These are phyloP conservation scores for Stenopsyche tienmushanensis DNA, from an alignment of 1,140 invertebrate genomes.

Conservation along the genomic window DNA sequence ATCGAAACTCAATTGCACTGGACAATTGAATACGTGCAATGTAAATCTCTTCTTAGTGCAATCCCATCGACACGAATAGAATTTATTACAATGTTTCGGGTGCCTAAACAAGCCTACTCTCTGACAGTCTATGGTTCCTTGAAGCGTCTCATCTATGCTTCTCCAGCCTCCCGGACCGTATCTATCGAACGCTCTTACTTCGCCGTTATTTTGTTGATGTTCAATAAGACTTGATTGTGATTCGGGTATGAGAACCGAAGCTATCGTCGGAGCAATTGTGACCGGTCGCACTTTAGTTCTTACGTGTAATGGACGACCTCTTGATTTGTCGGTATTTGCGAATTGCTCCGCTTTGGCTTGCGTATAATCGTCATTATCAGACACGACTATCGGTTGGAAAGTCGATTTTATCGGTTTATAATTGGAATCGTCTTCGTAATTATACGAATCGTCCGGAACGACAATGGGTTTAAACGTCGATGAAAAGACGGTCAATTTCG, in stretches of 20 bases:
- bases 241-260: slow-evolving; percentile 47
- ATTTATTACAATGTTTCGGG: slow-evolving; percentile 80
- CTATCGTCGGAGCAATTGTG: slow-evolving; percentile 52
- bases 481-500: slow-evolving; percentile 45
- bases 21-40: slow-evolving; percentile 78
- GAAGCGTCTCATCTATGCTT: slow-evolving; percentile 59
- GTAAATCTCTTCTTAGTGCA: slow-evolving; percentile 76
- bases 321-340: slow-evolving; percentile 8
- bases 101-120: slow-evolving; percentile 80
- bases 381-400: slow-evolving; percentile 33
- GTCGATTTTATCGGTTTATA: slow-evolving; percentile 37
- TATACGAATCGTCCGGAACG: slow-evolving; percentile 52
- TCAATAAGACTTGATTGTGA: slow-evolving; percentile 1
- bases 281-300: slow-evolving; percentile 49
- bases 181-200: slow-evolving; percentile 53
- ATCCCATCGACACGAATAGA: slow-evolving; percentile 84
- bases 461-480: slow-evolving; percentile 56
- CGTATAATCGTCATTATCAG: slow-evolving; percentile 32
- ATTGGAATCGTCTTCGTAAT: slow-evolving; percentile 49
- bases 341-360: slow-evolving; percentile 2
- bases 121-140: slow-evolving; percentile 68
- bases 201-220: slow-evolving; percentile 43
- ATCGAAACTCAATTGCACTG: slow-evolving; percentile 78
- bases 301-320: slow-evolving; percentile 42
- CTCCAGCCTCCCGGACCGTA: slow-evolving; percentile 58